Conservation (phyloP, 2,113 vertebrate genomes). For the Hymenochirus boettgeri region DNA sequence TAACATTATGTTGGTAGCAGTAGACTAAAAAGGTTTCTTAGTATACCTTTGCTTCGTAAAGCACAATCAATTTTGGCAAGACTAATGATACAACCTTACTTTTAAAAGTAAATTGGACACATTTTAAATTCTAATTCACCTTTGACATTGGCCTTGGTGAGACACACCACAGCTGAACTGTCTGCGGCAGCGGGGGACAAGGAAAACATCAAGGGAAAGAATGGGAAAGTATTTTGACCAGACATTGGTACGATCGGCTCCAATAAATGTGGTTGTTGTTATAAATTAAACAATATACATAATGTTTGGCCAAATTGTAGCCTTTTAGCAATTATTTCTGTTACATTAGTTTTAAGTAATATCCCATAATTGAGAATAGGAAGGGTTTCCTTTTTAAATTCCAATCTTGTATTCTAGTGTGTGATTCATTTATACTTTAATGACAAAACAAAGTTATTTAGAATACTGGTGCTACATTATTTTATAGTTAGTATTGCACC, state of each 20-base stretch:
- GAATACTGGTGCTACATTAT: too few species aligned
- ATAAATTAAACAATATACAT: conserved; percentile 76
- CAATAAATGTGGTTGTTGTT: conserved; percentile 98
- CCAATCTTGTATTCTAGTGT: too few species aligned
- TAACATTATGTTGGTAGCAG: not conserved
- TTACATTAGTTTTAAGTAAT: conserved; percentile 60
- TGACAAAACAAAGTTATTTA: too few species aligned
- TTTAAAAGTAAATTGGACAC: conserved; percentile 69
- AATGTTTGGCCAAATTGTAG: conserved; percentile 80
- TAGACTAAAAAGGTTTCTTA: conserved; percentile 29
- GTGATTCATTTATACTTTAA: too few species aligned
- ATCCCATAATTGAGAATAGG: conserved; percentile 52
- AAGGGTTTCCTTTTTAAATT: not conserved
- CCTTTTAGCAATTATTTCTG: conserved; percentile 63
- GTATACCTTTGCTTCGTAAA: conserved; percentile 75
- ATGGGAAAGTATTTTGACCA: conserved; percentile 99
- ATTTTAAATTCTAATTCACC: conserved; percentile 78
- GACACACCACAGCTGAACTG: conserved; percentile 98
- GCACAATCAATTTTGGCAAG: conserved; percentile 70
- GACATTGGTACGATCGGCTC: conserved; percentile 98
- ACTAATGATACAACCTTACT: conserved; percentile 69
- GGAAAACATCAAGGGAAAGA: conserved; percentile 99
- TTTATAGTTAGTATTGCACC: too few species aligned
- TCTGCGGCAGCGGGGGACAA: conserved; percentile 99
- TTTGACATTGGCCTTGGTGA: conserved; percentile 99